Base-by-base conservation (phyloP, 2,888 invertebrate species). In the Chrysolina americana region DNA sequence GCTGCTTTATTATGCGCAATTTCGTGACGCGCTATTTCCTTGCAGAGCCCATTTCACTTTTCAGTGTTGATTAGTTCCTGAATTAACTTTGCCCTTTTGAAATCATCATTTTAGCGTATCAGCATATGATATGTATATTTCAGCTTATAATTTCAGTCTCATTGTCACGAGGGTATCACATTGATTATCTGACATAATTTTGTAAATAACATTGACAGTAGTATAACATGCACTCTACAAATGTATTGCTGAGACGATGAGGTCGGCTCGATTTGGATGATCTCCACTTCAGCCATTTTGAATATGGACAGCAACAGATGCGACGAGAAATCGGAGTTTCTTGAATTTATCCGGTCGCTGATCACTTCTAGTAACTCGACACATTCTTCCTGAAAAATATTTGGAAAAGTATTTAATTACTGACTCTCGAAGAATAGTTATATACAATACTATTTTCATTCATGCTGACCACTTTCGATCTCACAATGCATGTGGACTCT, bases 231-330 rank as follows among this genome's bases (percentile, higher is more conserved):
- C 50, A 75, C 50, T 63, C 70, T 76, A 66, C 44, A 70, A 76
- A 71, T 50, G 66, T 68, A 70, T 70, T 69, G 71, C 15, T 63
- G 44, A 13, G 83, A 83, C 41, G 86, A 84, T 59, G 92, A 91
- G 85, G 91, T 91, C 4, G 91, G 90, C 44, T 93, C 92, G 28
- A 95, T 94, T 88, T 95, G 93, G 79, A 95, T 93, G 68, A 96
- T 94, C 88, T 96, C 96, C 70, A 96, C 96, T 90, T 96, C 96
- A 70, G 96, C 96, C 90, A 96, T 95, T 90, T 96, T 96, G 90
- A 96, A 95, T 87, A 96, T 96, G 81, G 96, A 96, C 74, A 96
- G 91, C 48, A 96, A 91, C 76, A 95, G 92, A 87, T 96, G 96
- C 66, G 96, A 95, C 85, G 94, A 94, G 81, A 96, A 93, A 85